phyloP scores from a whole-genome alignment of 2,113 vertebrate species.

The Vanacampus margaritifer region DNA sequence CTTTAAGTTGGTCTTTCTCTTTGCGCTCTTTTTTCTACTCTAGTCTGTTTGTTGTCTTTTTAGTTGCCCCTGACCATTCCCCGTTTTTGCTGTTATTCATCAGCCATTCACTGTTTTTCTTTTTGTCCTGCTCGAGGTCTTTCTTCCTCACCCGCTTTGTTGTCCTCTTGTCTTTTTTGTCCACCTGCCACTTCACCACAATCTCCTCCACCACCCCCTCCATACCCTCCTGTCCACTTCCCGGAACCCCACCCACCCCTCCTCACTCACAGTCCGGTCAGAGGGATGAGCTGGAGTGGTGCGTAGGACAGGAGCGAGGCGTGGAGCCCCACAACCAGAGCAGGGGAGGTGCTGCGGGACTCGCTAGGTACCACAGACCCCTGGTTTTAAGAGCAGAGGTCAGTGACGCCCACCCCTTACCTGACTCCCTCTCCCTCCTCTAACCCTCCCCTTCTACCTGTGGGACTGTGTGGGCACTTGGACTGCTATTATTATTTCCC shows the following conservation, averaged over 20 bases:
- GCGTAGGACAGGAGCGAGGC: conserved; percentile 83
- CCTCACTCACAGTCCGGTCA: conserved; percentile 89
- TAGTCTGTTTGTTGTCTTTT: conserved; percentile 63
- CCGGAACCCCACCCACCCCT: conserved; percentile 11
- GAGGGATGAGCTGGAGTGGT: conserved; percentile 95
- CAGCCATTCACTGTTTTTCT: conserved; percentile 65
- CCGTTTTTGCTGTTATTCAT: conserved; percentile 42
- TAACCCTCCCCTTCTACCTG: conserved; percentile 34
- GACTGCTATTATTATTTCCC: neutral
- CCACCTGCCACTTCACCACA: conserved; percentile 54
- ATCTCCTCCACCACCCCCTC: conserved; percentile 22
- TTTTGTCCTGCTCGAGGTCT: conserved; percentile 49
- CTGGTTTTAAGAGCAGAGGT: conserved; percentile 93
- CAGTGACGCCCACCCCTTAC: conserved; percentile 74
- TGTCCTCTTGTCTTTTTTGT: conserved; percentile 80
- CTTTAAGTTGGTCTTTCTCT: conserved; percentile 89
- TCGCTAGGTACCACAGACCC: conserved; percentile 83
- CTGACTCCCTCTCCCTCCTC: conserved; percentile 43
- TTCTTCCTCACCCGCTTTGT: conserved; percentile 65
- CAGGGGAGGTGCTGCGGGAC: conserved; percentile 81
- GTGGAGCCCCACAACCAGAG: conserved; percentile 80
- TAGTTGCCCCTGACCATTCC: conserved; percentile 4
- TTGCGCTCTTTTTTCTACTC: conserved; percentile 87
- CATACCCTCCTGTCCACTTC: neutral
- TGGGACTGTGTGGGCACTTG: conserved; percentile 29